Conservation (phyloP, 2,797 vertebrate species). For the Tapera naevia region DNA sequence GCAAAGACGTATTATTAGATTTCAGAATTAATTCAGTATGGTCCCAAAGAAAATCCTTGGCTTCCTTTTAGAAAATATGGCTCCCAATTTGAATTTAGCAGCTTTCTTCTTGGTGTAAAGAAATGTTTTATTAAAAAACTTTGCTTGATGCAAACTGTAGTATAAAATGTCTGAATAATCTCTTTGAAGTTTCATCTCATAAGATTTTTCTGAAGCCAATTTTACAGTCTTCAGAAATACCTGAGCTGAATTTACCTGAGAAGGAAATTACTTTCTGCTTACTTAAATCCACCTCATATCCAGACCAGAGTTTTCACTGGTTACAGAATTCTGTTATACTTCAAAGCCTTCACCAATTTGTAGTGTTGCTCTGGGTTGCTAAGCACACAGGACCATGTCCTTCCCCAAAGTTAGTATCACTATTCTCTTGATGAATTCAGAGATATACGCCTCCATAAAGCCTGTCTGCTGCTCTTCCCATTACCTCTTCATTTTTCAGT, state of each 20-base stretch:
- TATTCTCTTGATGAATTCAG: not conserved
- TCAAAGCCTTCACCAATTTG: not conserved
- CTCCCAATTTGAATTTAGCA: not conserved
- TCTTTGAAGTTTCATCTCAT: not conserved
- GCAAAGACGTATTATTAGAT: not conserved
- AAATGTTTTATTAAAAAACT: not conserved
- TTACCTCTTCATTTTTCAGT: conserved; percentile 10
- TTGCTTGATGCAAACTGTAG: not conserved
- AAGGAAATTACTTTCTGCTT: conserved; percentile 18
- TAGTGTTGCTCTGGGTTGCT: not conserved
- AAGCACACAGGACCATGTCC: not conserved
- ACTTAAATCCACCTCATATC: not conserved
- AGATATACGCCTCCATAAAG: not conserved
- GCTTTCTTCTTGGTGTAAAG: not conserved
- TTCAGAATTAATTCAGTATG: not conserved
- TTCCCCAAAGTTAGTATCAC: not conserved
- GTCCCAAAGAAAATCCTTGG: not conserved
- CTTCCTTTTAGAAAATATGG: not conserved
- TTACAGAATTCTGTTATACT: not conserved
- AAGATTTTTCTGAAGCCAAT: not conserved
- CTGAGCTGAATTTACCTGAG: not conserved
- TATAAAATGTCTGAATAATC: not conserved
- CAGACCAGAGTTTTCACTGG: not conserved
- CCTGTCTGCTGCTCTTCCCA: not conserved
- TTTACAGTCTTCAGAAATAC: not conserved